A percentile compares a stretch with the other conserved stretches of the same genome.
Evolutionary conservation across 2,888 invertebrate species (phyloP).

Genomic region (Tiliacea citrago): DNA sequence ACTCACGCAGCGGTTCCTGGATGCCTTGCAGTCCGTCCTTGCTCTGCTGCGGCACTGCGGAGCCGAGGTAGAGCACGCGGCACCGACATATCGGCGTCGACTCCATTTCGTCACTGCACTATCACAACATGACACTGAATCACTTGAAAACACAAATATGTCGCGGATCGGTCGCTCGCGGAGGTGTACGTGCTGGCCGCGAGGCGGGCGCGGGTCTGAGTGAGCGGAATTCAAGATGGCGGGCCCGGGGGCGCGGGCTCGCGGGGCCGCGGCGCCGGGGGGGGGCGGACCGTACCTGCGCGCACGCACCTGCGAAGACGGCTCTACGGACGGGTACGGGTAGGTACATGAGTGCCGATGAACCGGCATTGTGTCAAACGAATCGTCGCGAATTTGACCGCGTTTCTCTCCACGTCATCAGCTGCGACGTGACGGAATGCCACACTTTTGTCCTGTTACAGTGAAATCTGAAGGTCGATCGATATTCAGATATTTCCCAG

Average conservation of each 20-base stretch:
- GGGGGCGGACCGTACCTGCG: conserved; percentile 80
- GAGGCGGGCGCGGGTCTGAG: conserved; percentile 88
- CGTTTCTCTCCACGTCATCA: conserved; percentile 85
- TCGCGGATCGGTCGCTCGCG: conserved; percentile 70
- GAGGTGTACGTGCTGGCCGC: conserved; percentile 83
- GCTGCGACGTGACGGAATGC: conserved; percentile 86
- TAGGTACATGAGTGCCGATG: conserved; percentile 79
- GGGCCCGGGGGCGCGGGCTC: conserved; percentile 61
- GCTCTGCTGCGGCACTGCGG: conserved; percentile 98
- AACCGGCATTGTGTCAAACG: conserved; percentile 89
- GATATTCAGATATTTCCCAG: conserved; percentile 75
- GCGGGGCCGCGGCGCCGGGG: conserved; percentile 58
- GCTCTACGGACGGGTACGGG: conserved; percentile 70
- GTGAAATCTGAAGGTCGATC: conserved; percentile 87
- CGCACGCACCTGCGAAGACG: conserved; percentile 87
- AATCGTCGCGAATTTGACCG: conserved; percentile 88
- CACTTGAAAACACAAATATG: conserved; percentile 79
- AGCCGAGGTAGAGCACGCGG: conserved; percentile 98
- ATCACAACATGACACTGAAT: conserved; percentile 87
- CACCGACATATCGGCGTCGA: conserved; percentile 99
- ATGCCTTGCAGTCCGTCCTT: conserved; percentile 99
- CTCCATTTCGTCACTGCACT: conserved; percentile 90
- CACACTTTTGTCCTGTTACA: conserved; percentile 79
- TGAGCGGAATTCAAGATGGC: conserved; percentile 90
- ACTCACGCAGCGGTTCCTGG: conserved; percentile 98